A percentile compares a stretch with the other conserved stretches of the same genome.
Evolutionary conservation across 2,113 vertebrate genomes (phyloP).

Genomic region (rat (Rattus norvegicus)): GRCr8 NC_086020.1:116499001-116499500

Average conservation of each 20-base stretch:
- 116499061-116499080: slow-evolving; percentile 42
- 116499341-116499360: background rate
- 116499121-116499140: background rate
- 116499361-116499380: slow-evolving; percentile 1
- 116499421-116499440: background rate
- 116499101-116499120: background rate
- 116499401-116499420: background rate
- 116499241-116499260: slow-evolving; percentile 7
- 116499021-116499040: slow-evolving; percentile 32
- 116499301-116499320: slow-evolving; percentile 13
- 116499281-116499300: background rate
- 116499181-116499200: background rate
- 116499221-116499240: background rate
- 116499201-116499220: slow-evolving; percentile 16
- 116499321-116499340: background rate
- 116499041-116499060: background rate
- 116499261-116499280: background rate
- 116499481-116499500: slow-evolving; percentile 6
- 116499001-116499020: background rate
- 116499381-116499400: background rate
- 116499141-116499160: background rate
- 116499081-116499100: slow-evolving; percentile 18
- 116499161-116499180: slow-evolving; percentile 28
- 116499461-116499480: background rate
- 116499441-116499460: background rate